phyloP scores from a whole-genome alignment of 1,140 invertebrate genomes.

The Drosophila ercepeae region DNA sequence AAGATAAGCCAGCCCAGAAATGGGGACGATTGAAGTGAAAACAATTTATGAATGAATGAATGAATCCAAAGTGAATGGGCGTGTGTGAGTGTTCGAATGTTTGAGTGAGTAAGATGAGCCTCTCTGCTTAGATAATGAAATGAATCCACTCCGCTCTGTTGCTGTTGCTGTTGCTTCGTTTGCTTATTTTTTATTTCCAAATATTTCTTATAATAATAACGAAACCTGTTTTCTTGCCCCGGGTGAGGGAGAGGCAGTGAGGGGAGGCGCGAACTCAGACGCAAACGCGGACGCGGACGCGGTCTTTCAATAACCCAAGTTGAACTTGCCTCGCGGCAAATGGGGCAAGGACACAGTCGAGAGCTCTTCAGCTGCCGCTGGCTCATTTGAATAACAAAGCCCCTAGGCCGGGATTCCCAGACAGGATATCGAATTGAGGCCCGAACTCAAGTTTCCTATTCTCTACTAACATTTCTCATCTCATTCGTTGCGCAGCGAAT shows the following conservation, averaged over 20 bases:
- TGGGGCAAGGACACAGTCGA: constrained; percentile 69
- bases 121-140: constrained; percentile 53
- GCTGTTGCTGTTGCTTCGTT: background rate
- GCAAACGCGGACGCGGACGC: background rate
- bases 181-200: constrained; percentile 37
- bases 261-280: background rate
- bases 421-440: constrained; percentile 58
- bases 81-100: constrained; percentile 3
- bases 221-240: constrained; percentile 63
- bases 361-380: constrained; percentile 56
- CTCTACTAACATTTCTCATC: background rate
- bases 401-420: constrained; percentile 25
- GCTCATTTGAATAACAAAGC: constrained; percentile 74
- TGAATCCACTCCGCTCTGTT: constrained; percentile 38
- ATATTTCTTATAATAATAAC: constrained; percentile 51
- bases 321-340: constrained; percentile 71
- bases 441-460: constrained; percentile 20
- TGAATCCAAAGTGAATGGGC: constrained; percentile 40
- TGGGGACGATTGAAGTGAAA: constrained; percentile 59
- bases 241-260: background rate
- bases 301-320: constrained; percentile 11
- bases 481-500: constrained; percentile 13
- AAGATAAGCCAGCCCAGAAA: constrained; percentile 55
- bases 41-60: constrained; percentile 62
- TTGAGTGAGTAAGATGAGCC: constrained; percentile 53